Conservation (phyloP, 2,888 invertebrate species). For the Aplocera efformata region DNA sequence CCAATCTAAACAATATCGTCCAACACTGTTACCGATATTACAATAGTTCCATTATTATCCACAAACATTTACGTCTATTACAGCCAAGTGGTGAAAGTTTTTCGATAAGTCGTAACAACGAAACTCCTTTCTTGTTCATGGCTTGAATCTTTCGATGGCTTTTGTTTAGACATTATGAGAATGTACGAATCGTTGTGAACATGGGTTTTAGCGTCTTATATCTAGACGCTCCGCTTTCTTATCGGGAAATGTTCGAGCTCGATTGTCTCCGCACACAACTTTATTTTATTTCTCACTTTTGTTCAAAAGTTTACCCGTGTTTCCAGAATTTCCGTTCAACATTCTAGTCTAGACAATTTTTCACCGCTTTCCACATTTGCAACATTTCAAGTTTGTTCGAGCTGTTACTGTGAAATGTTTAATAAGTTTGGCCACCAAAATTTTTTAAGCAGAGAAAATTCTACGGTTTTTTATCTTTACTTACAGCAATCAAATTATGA, state of each 20-base stretch:
- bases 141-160: slow-evolving; percentile 48
- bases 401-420: neutral
- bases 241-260: slow-evolving; percentile 46
- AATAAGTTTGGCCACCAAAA: too few species aligned
- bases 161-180: slow-evolving; percentile 66
- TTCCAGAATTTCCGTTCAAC: slow-evolving; percentile 3
- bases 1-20: slow-evolving; percentile 27
- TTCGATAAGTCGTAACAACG: slow-evolving; percentile 56
- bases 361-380: neutral
- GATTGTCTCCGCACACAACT: slow-evolving; percentile 27
- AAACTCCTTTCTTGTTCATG: slow-evolving; percentile 41
- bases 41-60: slow-evolving; percentile 25
- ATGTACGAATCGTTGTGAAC: slow-evolving; percentile 58
- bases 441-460: too few species aligned
- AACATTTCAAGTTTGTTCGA: slow-evolving; percentile 2
- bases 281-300: slow-evolving; percentile 28
- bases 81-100: slow-evolving; percentile 45
- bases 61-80: slow-evolving; percentile 24
- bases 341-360: slow-evolving; percentile 2
- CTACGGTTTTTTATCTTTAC: too few species aligned
- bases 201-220: slow-evolving; percentile 49
- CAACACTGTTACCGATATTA: slow-evolving; percentile 23
- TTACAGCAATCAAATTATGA: too few species aligned
- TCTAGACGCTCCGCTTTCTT: slow-evolving; percentile 43
- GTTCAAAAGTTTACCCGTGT: slow-evolving; percentile 20